Conservation (phyloP, 2,888 invertebrate species). For the Lymantria monacha region DNA sequence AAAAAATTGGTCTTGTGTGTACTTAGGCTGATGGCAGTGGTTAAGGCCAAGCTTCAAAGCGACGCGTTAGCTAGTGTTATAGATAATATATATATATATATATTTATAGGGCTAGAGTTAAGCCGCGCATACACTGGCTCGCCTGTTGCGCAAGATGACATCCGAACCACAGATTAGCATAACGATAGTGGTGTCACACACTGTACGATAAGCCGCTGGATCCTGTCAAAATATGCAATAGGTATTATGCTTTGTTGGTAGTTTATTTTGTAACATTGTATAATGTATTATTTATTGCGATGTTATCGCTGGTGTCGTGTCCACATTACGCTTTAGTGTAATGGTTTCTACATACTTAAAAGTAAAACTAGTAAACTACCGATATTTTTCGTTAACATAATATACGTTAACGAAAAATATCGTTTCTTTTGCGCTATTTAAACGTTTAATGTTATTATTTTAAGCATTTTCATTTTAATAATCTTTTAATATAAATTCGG, state of each 20-base stretch:
- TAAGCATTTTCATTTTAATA: no score
- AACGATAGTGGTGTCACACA: slow-evolving; percentile 55
- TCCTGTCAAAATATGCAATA: background rate
- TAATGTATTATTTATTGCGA: background rate
- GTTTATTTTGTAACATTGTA: background rate
- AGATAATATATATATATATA: slow-evolving; percentile 43
- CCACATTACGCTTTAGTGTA: no score
- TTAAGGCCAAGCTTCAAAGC: slow-evolving; percentile 52
- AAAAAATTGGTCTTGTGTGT: slow-evolving; percentile 36
- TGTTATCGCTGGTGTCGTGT: background rate
- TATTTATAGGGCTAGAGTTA: slow-evolving; percentile 37
- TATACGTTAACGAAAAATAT: no score
- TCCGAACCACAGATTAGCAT: slow-evolving; percentile 76
- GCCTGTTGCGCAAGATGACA: slow-evolving; percentile 80
- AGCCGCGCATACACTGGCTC: slow-evolving; percentile 64
- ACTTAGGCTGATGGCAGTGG: slow-evolving; percentile 42
- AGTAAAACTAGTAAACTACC: no score
- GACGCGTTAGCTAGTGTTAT: slow-evolving; percentile 55
- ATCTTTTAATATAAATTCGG: no score
- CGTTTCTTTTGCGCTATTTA: no score
- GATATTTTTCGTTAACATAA: no score
- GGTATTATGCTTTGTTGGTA: background rate
- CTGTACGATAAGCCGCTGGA: slow-evolving; percentile 22
- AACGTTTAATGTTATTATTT: no score
- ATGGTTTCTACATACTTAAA: no score